Evolutionary conservation across 2,113 vertebrate species (phyloP), one percentile per base, ranked within the genome.

Genomic region (Archilochus colubris): DNA sequence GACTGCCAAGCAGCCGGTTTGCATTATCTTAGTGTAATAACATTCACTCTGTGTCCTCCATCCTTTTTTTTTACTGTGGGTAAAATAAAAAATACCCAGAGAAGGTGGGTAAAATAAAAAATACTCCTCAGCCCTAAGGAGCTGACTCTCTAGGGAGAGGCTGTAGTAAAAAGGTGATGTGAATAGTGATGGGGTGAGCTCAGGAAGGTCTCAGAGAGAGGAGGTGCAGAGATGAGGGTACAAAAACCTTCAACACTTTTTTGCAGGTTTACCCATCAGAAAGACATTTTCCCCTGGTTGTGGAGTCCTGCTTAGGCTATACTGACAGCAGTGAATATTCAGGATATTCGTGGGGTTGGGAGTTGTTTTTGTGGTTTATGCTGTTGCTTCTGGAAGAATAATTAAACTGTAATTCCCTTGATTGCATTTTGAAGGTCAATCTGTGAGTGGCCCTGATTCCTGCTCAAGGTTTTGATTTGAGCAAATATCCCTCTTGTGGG

Each of bases 401-500:
- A 57, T 59, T 25, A 18, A 93, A 59, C 2, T 27, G 16, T 44
- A 2, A 7, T 88, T 92, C 86, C 66, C 57, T 72, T 27, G 58
- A 40, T 36, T 44, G 23, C 5, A 2, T 86, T 63, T 83, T 68
- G 53, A 54, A 51, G 53, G 43, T 62, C 21, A 28, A 33, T 7
- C n/a, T 88, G 25, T 16, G 23, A 68, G 23, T 2, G 8, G n/a
- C 36, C 24, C 53, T 3, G 20, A 38, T 58, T 73, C 31, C 18
- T 44, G 4, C 14, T n/a, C 58, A 25, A 7, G 0, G 3, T 23
- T 77, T 79, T 76, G 48, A 51, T 74, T 88, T 72, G 30, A 20
- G 15, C 38, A n/a, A 2, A 1, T 12, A 83, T 5, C 66, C 31
- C 28, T 75, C 14, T 40, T 12, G 3, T 0, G 0, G 33, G 16